Evolutionary conservation across 1,140 invertebrate species (phyloP), one percentile per base, ranked within the genome.

Genomic region (Spodoptera frugiperda): DNA sequence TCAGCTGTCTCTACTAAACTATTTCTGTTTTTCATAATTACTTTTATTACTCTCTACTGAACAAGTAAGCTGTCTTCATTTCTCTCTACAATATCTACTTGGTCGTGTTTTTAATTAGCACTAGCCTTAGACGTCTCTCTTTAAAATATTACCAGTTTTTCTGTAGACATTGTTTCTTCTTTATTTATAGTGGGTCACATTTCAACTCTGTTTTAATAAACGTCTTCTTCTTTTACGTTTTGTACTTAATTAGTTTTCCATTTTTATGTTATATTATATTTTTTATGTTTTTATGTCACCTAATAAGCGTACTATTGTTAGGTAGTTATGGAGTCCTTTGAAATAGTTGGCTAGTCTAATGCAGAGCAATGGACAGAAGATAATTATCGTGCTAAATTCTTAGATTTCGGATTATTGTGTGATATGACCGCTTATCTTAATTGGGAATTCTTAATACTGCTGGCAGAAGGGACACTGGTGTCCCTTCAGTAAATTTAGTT

Each of bases 111-210:
- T 67, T 68, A 68, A 68, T 68, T 51, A 51, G 48, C n/a, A 15
- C n/a, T 51, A 1, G 21, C 48, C 12, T 68, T 11, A n/a, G 17
- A 68, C 46, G 65, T 51, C 15, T 19, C 39, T 65, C 17, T 61
- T 48, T 44, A 65, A 65, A 65, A 48, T 65, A 65, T 48, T 17
- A 30, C 39, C 17, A 48, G 61, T 63, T 63, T 63, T 63, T 59
- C 30, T 9, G 1, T 1, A 33, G 25, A 33, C 12, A 39, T n/a
- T 59, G 14, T 59, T 33, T 25, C 30, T 59, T 15, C 57, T 39
- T 61, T 39, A 61, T 61, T 61, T 61, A 61, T 61, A 15, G n/a
- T 33, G 15, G 30, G 30, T 39, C 33, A 59, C 25, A 59, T 30
- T 57, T 30, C 12, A 33, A 39, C n/a, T 39, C 6, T 61, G 6